These are phyloP conservation scores for Alethe castanea DNA, from an alignment of 2,113 vertebrate species.

Conservation along the genomic window DNA sequence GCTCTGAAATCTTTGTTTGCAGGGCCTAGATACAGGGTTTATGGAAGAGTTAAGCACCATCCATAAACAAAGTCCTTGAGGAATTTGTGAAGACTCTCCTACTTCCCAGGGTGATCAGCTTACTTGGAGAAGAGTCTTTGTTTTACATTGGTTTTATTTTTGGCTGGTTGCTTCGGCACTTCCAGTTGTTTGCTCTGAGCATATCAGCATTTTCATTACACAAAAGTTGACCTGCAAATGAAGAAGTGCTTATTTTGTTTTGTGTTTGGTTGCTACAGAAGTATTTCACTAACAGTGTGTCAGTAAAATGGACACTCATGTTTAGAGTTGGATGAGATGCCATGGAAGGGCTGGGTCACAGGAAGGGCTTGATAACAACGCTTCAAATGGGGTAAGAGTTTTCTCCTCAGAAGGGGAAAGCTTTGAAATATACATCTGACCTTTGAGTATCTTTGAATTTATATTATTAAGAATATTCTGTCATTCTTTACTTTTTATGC, in stretches of 20 bases:
- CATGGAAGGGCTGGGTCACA: not conserved
- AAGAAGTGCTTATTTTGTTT: not conserved
- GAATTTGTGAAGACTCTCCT: not conserved
- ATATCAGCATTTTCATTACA: not conserved
- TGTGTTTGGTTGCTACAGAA: not conserved
- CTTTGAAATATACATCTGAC: not conserved
- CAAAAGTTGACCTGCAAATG: not conserved
- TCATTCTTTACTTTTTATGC: not conserved
- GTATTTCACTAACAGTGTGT: not conserved
- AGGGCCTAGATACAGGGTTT: not conserved
- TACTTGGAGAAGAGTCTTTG: not conserved
- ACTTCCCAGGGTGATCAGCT: not conserved
- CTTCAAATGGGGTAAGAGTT: not conserved
- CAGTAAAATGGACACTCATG: not conserved
- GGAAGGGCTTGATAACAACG: not conserved
- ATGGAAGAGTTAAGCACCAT: not conserved
- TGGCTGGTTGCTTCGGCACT: not conserved
- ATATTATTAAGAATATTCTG: not conserved
- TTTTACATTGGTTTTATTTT: not conserved
- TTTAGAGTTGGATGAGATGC: not conserved
- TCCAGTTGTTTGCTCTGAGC: not conserved
- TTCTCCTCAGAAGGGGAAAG: not conserved
- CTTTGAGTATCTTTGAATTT: conserved; percentile 15
- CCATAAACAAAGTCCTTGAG: not conserved
- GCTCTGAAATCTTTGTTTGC: not conserved